Base-by-base conservation (phyloP, 2,888 invertebrate genomes). In the Cetonia aurata region DNA sequence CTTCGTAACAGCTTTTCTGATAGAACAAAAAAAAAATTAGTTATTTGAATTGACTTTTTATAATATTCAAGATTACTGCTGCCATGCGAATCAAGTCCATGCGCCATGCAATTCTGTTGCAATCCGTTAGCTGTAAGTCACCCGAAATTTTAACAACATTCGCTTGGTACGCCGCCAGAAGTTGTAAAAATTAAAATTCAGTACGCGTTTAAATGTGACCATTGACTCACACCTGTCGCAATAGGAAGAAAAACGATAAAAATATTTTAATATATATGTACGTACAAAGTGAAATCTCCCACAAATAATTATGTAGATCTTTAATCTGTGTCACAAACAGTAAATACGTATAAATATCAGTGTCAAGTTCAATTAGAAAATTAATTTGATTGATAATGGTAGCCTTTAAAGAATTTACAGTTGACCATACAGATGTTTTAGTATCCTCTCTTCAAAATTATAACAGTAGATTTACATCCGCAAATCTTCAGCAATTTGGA, bases 141-240 rank as follows among this genome's bases (percentile, higher is more conserved):
- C 9, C n/a, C 33, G 46, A 33, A 56, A 31, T 55, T 55, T 37
- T 41, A 19, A 9, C 66, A 71, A n/a, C 69, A 67, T 46, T 67
- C 9, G 10, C 25, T 62, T 71, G 71, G 73, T 56, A 42, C 31
- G 66, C 68, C 68, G 59, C 67, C n/a, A 15, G 42, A 53, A 55
- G 31, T 71, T 60, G 70, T 71, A 71, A 71, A 72, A 71, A 74
- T 76, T 73, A 74, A 72, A 73, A 77, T 77, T 75, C 77, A 70
- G 53, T 19, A 50, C 19, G 13, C 25, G 77, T 73, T 17, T 67
- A 42, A 67, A 73, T 68, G 74, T 73, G 73, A 69, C 72, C 73
- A 73, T 72, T 74, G 75, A 75, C 74, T 76, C 68, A 67, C 69
- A 67, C 67, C 72, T 73, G 42, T 67, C 55, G 33, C 10, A 62